Evolutionary conservation across 2,888 invertebrate species (phyloP), one percentile per base, ranked within the genome.

Genomic region (Eilema depressum): DNA sequence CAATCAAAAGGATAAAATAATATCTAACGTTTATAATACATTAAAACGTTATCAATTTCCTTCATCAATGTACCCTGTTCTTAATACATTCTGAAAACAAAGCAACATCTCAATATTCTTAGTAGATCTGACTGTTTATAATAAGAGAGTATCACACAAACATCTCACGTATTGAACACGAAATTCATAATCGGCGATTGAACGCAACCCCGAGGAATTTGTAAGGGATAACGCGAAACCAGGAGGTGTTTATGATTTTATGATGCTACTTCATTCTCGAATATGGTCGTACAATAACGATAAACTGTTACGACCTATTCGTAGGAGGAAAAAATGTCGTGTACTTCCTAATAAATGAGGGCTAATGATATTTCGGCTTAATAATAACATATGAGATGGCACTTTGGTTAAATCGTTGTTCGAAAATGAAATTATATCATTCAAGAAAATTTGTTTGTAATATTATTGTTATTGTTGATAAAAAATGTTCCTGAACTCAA

Each of bases 171-270:
- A 87, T 81, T 81, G 82, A 85, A 83, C 85, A 86, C 85, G 85
- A 89, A 90, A 91, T 91, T 89, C 89, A 89, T 91, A 91, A 91
- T 89, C 86, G 90, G 73, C 83, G 73, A 86, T 89, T 82, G 83
- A 85, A 81, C 85, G 80, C 79, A 84, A 83, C 86, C 83, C 84
- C 74, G 79, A 83, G 82, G 85, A 88, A 88, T 88, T 91, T 89
- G 89, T 91, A 87, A 84, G 88, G 86, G 87, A 89, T 89, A 90
- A 91, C 83, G 84, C 78, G 86, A 78, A 83, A 86, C 86, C 85
- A 85, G 87, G 87, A 87, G 89, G 89, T 92, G 92, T 92, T 92
- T 92, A 91, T 91, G 90, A 91, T 92, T 91, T 92, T 92, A 93
- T 87, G 92, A 89, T 87, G 85, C 89, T 86, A 88, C 86, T 91